Conservation (phyloP, 2,888 invertebrate genomes). For the Argyresthia goedartella region DNA sequence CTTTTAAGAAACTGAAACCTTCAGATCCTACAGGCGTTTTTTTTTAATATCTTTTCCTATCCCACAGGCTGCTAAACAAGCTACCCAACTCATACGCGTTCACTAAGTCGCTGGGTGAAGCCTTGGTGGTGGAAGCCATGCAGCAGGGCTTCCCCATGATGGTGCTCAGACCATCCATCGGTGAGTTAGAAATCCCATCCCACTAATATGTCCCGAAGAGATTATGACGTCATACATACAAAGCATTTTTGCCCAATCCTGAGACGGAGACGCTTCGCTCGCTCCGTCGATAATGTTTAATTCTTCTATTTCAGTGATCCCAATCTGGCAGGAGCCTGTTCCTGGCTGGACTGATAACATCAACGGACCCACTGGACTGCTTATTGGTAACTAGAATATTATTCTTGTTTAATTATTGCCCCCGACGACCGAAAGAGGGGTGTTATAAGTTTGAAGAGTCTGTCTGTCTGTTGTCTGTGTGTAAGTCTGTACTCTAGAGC, state of each 20-base stretch:
- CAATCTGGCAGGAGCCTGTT: slow-evolving; percentile 85
- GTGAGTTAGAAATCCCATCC: slow-evolving; percentile 53
- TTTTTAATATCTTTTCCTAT: too few species aligned
- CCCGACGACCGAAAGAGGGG: too few species aligned
- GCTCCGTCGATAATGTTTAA: too few species aligned
- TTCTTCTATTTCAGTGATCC: slow-evolving; percentile 83
- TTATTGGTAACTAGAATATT: slow-evolving; percentile 65
- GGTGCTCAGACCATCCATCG: slow-evolving; percentile 89
- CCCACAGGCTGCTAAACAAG: slow-evolving; percentile 75
- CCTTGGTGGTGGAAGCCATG: slow-evolving; percentile 84
- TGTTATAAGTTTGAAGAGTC: too few species aligned
- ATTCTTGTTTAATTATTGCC: neutral
- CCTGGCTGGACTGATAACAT: slow-evolving; percentile 91
- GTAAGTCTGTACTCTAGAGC: too few species aligned
- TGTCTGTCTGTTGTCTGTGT: too few species aligned
- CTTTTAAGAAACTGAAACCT: too few species aligned
- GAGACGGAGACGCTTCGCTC: too few species aligned
- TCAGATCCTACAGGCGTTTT: too few species aligned
- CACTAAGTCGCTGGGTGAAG: slow-evolving; percentile 93
- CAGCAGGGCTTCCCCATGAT: slow-evolving; percentile 77
- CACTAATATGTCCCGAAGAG: too few species aligned
- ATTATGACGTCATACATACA: too few species aligned
- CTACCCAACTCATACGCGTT: slow-evolving; percentile 95
- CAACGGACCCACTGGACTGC: slow-evolving; percentile 82
- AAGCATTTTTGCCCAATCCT: too few species aligned